A percentile compares a stretch with the other conserved stretches of the same genome.
Conservation (phyloP, 2,888 invertebrate species). For the Schizaphis graminum region DNA sequence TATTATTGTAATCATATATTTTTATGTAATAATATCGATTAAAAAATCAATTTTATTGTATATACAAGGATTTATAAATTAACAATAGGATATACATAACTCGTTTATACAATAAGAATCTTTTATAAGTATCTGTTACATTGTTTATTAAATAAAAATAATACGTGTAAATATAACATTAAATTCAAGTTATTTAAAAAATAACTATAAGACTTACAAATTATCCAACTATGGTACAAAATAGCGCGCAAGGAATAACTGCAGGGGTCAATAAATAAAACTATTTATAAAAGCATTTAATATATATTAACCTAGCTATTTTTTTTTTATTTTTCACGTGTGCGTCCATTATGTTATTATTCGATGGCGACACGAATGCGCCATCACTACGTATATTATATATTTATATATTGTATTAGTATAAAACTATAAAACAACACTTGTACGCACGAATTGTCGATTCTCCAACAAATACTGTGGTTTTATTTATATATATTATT, state of each 20-base stretch:
- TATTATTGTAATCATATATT: not conserved
- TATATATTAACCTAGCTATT: not conserved
- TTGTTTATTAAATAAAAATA: not conserved
- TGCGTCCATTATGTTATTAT: not conserved
- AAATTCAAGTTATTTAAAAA: not conserved
- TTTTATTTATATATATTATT: not conserved
- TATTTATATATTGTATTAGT: not conserved
- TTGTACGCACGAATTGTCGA: not conserved
- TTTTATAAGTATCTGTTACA: not conserved
- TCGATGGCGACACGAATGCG: conserved; percentile 23
- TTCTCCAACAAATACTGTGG: not conserved
- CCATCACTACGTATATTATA: not conserved
- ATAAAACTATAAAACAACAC: not conserved
- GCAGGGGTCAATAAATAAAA: not conserved
- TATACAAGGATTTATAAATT: not conserved
- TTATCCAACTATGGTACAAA: not conserved
- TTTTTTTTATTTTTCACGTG: not conserved
- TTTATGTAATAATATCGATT: not conserved
- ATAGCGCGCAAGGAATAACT: not conserved
- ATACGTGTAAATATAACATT: not conserved
- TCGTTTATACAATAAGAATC: not conserved
- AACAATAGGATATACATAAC: not conserved
- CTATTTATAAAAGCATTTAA: not conserved
- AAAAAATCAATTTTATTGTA: not conserved
- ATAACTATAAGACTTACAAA: not conserved